Base-by-base conservation (phyloP, 1,140 invertebrate species). In the Metaphire vulgaris region DNA sequence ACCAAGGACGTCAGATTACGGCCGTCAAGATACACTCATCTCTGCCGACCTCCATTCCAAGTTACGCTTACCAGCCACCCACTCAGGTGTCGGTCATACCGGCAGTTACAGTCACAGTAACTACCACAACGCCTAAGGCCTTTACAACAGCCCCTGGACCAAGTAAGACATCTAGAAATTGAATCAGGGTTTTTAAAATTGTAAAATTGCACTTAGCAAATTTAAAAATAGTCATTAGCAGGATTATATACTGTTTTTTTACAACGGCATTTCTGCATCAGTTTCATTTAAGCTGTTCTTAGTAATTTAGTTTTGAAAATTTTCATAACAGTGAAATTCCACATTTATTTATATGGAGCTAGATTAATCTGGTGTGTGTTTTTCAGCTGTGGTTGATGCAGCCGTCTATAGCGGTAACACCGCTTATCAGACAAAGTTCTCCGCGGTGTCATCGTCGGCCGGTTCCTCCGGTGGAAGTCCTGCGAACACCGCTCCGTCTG, bases 351-450 rank as follows among this genome's bases (percentile, higher is more conserved):
- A n/a, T n/a, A n/a, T n/a, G n/a, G n/a, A n/a, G n/a, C n/a, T n/a
- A n/a, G n/a, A n/a, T n/a, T n/a, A n/a, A n/a, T n/a, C n/a, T n/a
- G n/a, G n/a, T n/a, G n/a, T n/a, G n/a, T n/a, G n/a, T n/a, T n/a
- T n/a, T n/a, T n/a, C n/a, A n/a, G n/a, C n/a, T n/a, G n/a, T n/a
- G n/a, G n/a, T n/a, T n/a, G 93, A 95, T 89, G 92, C 93, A 83
- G 94, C 94, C 81, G 89, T 96, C 74, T 96, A 56, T 21, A 56
- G 41, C 21, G 41, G 41, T 21, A 21, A 6, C 41, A 56, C 41
- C 41, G 41, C 41, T 56, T 56, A 56, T 21, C 93, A 95, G n/a
- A 6, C 26, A 69, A 26, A 26, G 26, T 69, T 12, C 26, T 6
- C 2, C 68, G 15, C 68, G 26, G 2, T 26, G 68, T 6, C 30